A percentile compares a stretch with the other conserved stretches of the same genome.
Evolutionary conservation across 2,888 invertebrate species (phyloP).

Genomic region (Nipponacmea schrenckii): DNA sequence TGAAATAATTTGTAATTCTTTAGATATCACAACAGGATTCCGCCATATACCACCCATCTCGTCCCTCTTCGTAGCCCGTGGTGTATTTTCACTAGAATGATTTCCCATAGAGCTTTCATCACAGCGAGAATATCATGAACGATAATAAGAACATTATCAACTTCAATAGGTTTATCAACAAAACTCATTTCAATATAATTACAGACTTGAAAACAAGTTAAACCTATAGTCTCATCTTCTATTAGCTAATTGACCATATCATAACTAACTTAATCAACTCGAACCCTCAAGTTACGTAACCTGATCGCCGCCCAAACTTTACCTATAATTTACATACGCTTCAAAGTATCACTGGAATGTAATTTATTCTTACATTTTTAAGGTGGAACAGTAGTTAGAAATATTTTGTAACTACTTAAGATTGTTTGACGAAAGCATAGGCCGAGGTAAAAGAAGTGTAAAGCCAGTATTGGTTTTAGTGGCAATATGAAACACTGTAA

Average conservation of each 20-base stretch:
- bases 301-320: neutral
- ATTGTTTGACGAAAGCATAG: too few relatives aligned
- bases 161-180: neutral
- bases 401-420: too few relatives aligned
- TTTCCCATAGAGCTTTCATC: constrained; percentile 6
- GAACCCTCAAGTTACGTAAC: constrained; percentile 1
- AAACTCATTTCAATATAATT: constrained; percentile 3
- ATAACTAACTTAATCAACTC: neutral
- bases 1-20: too few relatives aligned
- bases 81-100: neutral
- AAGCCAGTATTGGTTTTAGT: too few relatives aligned
- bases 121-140: neutral
- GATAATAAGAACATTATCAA: constrained; percentile 6
- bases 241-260: neutral
- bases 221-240: neutral
- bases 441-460: too few relatives aligned
- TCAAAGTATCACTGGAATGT: too few relatives aligned
- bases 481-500: neutral
- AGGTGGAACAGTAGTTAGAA: too few relatives aligned
- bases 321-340: too few relatives aligned
- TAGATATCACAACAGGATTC: too few relatives aligned
- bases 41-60: constrained; percentile 1
- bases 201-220: constrained; percentile 1
- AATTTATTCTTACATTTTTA: too few relatives aligned
- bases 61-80: neutral